Base-by-base conservation (phyloP, 2,113 vertebrate genomes). In the Orientallactaga bullata region DNA sequence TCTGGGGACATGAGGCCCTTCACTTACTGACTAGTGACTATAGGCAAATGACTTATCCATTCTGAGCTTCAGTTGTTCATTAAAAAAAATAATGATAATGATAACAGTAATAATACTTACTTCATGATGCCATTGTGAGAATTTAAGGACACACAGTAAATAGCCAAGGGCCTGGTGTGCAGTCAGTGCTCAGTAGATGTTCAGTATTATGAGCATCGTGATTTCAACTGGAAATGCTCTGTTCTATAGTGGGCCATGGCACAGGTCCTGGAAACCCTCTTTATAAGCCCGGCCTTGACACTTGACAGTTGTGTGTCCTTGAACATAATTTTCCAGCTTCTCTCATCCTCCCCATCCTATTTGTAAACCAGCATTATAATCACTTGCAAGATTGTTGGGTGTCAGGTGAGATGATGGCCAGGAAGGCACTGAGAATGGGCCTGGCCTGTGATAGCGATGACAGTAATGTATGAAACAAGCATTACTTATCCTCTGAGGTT, bases 401-500 rank as follows among this genome's bases (percentile, higher is more conserved):
- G 65, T 1, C 32, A 1, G 71, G 2, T 42, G 71, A 92, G 81
- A 39, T 26, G 5, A 63, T 42, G 32, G 73, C n/a, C n/a, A 11
- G 24, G 12, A 1, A 66, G 90, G 47, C 13, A 5, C 20, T 51
- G 15, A 60, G 65, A 39, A n/a, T 21, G 18, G 17, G 7, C 78
- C 35, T 18, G 63, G 55, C 2, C 0, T 28, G n/a, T 28, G 68
- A 39, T 17, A 8, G 39, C 20, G 68, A 32, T 32, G 72, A 37
- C 0, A 4, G 32, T 17, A 0, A 35, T 1, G 1, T 35, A 1
- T 23, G 78, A 55, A 39, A 32, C 20, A 26, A 5, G 35, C 32
- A n/a, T 37, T 18, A 23, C 3, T 2, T 2, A 4, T 63, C 28
- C 51, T 81, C 26, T 39, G 32, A 39, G 69, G 21, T 1, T 39